Evolutionary conservation across 2,888 invertebrate genomes (phyloP).

Genomic region (Graphium colonna): DNA sequence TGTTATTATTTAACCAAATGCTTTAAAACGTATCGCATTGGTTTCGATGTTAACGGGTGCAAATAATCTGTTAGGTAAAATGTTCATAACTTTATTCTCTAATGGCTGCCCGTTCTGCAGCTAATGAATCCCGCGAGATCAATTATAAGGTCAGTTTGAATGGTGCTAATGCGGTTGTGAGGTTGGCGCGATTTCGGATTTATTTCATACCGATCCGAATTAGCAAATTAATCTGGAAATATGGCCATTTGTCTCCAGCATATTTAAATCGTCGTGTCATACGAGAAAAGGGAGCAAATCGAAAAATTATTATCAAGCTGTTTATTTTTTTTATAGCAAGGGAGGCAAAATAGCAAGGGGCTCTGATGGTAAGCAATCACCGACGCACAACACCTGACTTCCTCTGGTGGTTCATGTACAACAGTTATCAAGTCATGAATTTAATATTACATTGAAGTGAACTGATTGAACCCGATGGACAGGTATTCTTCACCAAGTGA

Average conservation of each 20-base stretch:
- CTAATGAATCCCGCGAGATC: constrained; percentile 13
- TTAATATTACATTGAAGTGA: too few species aligned
- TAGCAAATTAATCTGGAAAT: too few species aligned
- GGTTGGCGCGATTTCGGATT: constrained; percentile 4
- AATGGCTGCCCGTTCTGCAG: constrained; percentile 4
- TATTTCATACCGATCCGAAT: not conserved
- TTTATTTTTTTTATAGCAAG: too few species aligned
- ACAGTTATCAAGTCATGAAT: too few species aligned
- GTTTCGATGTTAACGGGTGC: not conserved
- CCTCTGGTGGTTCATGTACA: too few species aligned
- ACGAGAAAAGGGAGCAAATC: not conserved
- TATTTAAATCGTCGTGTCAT: constrained; percentile 12
- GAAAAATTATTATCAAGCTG: not conserved
- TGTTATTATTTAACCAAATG: too few species aligned
- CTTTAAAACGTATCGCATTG: not conserved
- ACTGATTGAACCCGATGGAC: too few species aligned
- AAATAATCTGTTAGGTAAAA: constrained; percentile 5
- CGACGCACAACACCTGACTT: too few species aligned
- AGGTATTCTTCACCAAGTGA: too few species aligned
- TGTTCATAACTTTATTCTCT: constrained; percentile 6
- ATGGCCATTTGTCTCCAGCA: too few species aligned
- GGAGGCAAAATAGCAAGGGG: too few species aligned
- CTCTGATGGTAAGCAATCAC: too few species aligned
- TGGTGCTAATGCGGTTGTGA: constrained; percentile 4
- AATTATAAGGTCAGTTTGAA: constrained; percentile 14